Conservation (phyloP, 2,888 invertebrate species). For the Cantharis lateralis region DNA sequence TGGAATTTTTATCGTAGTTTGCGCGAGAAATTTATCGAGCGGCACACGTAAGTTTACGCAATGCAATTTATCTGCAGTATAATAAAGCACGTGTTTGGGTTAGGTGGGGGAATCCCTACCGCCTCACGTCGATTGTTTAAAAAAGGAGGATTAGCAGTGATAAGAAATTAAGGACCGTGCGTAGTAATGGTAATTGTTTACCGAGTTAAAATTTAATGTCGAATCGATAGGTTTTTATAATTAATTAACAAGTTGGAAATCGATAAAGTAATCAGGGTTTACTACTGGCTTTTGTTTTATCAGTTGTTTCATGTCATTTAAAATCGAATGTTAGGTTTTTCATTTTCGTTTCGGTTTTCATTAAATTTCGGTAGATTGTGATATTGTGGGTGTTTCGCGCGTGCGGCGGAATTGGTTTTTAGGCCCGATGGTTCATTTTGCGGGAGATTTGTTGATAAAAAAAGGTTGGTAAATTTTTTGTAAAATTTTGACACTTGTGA, state of each 20-base stretch:
- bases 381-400: not conserved
- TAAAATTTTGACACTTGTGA: not conserved
- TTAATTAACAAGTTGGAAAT: not conserved
- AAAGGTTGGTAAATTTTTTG: not conserved
- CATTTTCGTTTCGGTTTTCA: conserved; percentile 18
- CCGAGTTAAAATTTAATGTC: not conserved
- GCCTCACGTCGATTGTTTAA: not conserved
- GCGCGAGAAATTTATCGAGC: not conserved
- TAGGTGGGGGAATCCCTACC: not conserved
- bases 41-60: not conserved
- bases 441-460: not conserved
- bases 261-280: not conserved
- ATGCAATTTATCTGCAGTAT: not conserved
- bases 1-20: not conserved
- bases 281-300: not conserved
- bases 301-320: conserved; percentile 22
- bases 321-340: conserved; percentile 20
- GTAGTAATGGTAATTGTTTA: not conserved
- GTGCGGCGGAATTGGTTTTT: not conserved
- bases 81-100: not conserved
- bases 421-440: conserved; percentile 2
- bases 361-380: conserved; percentile 16
- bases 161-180: not conserved
- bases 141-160: not conserved
- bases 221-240: not conserved